These are phyloP conservation scores for Pristionchus fissidentatus DNA, from an alignment of 2,888 invertebrate species.

Conservation along the genomic window DNA sequence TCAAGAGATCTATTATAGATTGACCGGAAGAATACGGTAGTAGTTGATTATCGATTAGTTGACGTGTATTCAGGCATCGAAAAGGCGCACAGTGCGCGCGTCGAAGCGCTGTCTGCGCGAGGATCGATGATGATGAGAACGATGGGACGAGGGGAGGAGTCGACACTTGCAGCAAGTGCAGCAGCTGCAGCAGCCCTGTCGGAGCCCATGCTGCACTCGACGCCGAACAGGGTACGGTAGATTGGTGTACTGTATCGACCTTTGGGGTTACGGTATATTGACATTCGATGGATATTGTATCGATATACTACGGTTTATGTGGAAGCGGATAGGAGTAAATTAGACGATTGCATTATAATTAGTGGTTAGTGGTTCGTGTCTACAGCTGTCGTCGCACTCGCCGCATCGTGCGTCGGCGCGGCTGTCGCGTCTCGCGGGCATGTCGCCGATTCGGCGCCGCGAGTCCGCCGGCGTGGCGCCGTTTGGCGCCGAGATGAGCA, in stretches of 20 bases:
- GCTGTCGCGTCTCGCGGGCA: conserved; percentile 2
- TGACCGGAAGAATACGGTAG: neutral
- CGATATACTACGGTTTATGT: neutral
- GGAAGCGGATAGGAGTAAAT: neutral
- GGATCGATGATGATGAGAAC: neutral
- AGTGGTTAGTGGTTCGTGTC: neutral
- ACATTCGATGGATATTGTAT: too few relatives aligned
- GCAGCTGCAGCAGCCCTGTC: neutral
- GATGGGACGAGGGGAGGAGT: too few relatives aligned
- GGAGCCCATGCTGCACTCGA: conserved; percentile 12
- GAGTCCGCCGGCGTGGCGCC: neutral
- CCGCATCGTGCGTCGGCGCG: neutral
- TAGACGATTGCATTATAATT: neutral
- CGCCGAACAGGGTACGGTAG: conserved; percentile 26
- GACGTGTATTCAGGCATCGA: neutral
- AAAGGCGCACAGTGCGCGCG: conserved; percentile 18
- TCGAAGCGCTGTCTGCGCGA: neutral
- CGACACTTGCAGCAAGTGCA: too few relatives aligned
- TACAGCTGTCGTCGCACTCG: neutral
- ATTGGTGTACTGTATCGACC: neutral
- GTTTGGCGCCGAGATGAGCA: neutral
- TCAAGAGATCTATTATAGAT: neutral
- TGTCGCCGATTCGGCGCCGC: conserved; percentile 15
- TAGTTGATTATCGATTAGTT: neutral
- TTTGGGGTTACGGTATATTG: too few relatives aligned